Conservation (phyloP, 2,888 invertebrate genomes). For the Dasypogon diadema region DNA sequence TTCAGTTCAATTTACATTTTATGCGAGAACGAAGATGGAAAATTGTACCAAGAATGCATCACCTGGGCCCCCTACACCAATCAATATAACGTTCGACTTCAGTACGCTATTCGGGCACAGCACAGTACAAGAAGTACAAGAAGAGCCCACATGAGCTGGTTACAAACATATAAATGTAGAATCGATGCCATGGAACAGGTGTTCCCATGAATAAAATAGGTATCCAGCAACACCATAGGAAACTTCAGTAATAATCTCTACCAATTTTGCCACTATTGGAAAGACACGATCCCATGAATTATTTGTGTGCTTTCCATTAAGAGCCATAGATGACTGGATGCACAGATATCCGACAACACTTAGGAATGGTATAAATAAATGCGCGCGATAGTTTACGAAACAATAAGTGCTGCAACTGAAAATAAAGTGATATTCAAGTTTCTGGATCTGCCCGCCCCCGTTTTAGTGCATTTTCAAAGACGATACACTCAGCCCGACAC, state of each 20-base stretch:
- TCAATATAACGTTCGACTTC: neutral
- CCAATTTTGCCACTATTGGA: neutral
- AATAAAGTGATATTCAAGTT: slow-evolving; percentile 3
- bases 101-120: neutral
- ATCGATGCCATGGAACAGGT: slow-evolving; percentile 40
- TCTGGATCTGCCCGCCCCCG: neutral
- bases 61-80: slow-evolving; percentile 9
- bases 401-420: neutral
- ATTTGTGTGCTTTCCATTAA: slow-evolving; percentile 1
- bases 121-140: too few relatives aligned
- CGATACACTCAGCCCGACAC: slow-evolving; percentile 10
- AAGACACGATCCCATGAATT: neutral
- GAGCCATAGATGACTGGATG: neutral
- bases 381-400: neutral
- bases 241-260: slow-evolving; percentile 13
- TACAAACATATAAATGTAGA: slow-evolving; percentile 26
- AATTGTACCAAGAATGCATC: slow-evolving; percentile 7
- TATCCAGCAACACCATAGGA: slow-evolving; percentile 26
- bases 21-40: slow-evolving; percentile 20
- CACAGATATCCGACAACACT: neutral
- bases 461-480: neutral
- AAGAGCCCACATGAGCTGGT: neutral
- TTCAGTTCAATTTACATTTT: slow-evolving; percentile 28
- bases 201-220: slow-evolving; percentile 41
- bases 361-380: neutral